These are phyloP conservation scores for Dorcus hopei DNA, from an alignment of 2,888 invertebrate genomes.

Conservation along the genomic window DNA sequence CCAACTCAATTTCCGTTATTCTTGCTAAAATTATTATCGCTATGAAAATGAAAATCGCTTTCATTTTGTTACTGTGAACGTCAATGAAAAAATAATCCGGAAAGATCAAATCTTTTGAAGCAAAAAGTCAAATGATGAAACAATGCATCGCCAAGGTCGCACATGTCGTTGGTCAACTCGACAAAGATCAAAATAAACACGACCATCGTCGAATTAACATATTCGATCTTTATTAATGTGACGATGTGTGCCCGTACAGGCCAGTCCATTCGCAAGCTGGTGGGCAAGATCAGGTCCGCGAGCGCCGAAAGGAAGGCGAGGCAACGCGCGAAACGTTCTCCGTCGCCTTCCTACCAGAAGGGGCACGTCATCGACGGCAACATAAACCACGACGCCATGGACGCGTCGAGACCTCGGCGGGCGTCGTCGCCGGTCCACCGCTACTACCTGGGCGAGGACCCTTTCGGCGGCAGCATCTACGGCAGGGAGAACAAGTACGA, in stretches of 20 bases:
- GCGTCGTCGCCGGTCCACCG: slow-evolving; percentile 59
- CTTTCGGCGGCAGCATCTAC: slow-evolving; percentile 78
- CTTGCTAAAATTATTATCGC: too few species aligned
- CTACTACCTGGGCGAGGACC: slow-evolving; percentile 85
- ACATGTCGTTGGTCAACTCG: too few species aligned
- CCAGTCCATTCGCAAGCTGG: slow-evolving; percentile 77
- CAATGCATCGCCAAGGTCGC: too few species aligned
- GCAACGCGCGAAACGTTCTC: slow-evolving; percentile 57
- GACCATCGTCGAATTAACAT: neutral
- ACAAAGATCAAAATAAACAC: neutral
- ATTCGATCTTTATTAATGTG: neutral
- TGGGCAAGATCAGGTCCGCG: slow-evolving; percentile 77
- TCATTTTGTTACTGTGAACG: too few species aligned
- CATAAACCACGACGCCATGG: slow-evolving; percentile 40
- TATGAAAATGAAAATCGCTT: too few species aligned
- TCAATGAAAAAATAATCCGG: too few species aligned
- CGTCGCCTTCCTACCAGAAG: slow-evolving; percentile 56
- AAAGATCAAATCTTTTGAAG: too few species aligned
- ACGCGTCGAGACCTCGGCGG: slow-evolving; percentile 1
- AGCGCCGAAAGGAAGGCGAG: slow-evolving; percentile 66
- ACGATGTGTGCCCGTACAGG: slow-evolving; percentile 53
- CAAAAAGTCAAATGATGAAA: too few species aligned
- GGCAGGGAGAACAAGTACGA: slow-evolving; percentile 83
- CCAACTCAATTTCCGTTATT: too few species aligned
- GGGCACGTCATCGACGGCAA: slow-evolving; percentile 56